A percentile compares a stretch with the other conserved stretches of the same genome.
phyloP scores from a whole-genome alignment of 2,113 vertebrate genomes.

The Bungarus multicinctus region DNA sequence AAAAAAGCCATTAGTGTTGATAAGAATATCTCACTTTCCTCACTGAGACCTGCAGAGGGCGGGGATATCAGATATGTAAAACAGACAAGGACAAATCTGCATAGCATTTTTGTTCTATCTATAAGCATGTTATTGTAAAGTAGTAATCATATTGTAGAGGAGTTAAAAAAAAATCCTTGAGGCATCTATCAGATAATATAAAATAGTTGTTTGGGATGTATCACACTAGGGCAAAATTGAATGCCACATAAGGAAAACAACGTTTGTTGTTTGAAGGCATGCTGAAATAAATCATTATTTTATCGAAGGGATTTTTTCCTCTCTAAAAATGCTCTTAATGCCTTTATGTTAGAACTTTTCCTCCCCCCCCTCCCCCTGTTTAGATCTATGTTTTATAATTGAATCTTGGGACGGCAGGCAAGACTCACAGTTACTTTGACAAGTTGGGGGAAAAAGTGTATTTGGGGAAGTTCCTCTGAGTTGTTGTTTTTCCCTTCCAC shows the following conservation, averaged over 20 bases:
- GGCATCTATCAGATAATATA: not conserved
- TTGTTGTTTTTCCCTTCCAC: not conserved
- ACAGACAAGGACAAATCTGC: not conserved
- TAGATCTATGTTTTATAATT: not conserved
- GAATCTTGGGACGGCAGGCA: not conserved
- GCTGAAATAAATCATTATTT: not conserved
- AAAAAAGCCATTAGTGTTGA: not conserved
- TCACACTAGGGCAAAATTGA: not conserved
- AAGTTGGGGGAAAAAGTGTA: not conserved
- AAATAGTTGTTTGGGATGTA: not conserved
- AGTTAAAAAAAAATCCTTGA: not conserved
- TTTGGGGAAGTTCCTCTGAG: not conserved
- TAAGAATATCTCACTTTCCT: not conserved
- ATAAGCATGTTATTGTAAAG: not conserved
- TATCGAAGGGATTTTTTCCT: no score
- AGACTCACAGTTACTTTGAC: not conserved
- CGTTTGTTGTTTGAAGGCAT: not conserved
- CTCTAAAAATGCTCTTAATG: not conserved
- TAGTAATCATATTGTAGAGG: not conserved
- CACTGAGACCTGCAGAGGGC: not conserved
- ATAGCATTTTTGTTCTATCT: not conserved
- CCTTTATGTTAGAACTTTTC: not conserved
- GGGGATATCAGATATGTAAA: not conserved
- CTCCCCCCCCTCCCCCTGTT: rapidly evolving
- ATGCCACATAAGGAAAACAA: not conserved